Evolutionary conservation across 1,140 invertebrate species (phyloP).

Genomic region (Diachasma alloeum): DNA sequence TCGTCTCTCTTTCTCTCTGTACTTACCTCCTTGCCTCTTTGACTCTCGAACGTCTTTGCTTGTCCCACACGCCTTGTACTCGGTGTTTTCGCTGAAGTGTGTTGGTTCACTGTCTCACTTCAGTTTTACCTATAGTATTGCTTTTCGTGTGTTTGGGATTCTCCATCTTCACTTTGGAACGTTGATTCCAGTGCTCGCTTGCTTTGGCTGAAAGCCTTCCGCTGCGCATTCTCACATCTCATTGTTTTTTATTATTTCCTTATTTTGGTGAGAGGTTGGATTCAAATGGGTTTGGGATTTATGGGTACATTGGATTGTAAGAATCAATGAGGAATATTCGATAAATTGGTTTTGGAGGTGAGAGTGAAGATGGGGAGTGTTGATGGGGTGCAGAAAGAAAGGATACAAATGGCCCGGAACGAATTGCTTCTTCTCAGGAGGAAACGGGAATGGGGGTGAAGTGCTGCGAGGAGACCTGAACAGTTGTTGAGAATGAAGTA

Average conservation of each 20-base stretch:
- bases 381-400: slow-evolving; percentile 2
- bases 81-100: slow-evolving; percentile 23
- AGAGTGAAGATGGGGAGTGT: not conserved
- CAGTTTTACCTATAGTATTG: slow-evolving; percentile 1
- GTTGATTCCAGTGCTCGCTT: not conserved
- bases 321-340: not conserved
- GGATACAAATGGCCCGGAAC: slow-evolving; percentile 21
- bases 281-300: not conserved
- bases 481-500: not conserved
- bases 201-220: not conserved
- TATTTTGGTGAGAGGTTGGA: not conserved
- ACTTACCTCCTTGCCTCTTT: slow-evolving; percentile 32
- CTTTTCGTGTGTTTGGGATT: slow-evolving; percentile 22
- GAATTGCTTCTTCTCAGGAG: not conserved
- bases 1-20: slow-evolving; percentile 17
- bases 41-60: slow-evolving; percentile 19
- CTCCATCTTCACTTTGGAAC: not conserved
- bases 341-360: not conserved
- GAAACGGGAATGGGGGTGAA: not conserved
- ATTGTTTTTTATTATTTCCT: not conserved
- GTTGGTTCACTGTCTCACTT: slow-evolving; percentile 3
- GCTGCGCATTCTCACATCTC: not conserved
- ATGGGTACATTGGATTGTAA: not conserved
- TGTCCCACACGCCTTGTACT: slow-evolving; percentile 35
- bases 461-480: not conserved